A percentile compares a stretch with the other conserved stretches of the same genome.
phyloP scores from a whole-genome alignment of 2,888 invertebrate genomes.

The Yponomeuta sedellus region DNA sequence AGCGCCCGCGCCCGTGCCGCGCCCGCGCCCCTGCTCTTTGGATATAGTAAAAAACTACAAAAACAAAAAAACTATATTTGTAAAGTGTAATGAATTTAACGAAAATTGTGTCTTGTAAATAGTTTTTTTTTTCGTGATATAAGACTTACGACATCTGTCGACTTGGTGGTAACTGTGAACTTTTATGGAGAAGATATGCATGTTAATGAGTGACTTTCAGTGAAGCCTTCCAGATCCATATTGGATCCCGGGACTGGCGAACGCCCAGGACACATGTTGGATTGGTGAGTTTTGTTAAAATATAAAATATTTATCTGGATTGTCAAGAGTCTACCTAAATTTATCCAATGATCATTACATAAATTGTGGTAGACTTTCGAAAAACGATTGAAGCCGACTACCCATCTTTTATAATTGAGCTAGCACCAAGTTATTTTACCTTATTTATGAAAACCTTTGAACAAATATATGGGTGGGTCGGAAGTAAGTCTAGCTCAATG shows the following conservation, averaged over 20 bases:
- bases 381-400: conserved; percentile 44
- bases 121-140: conserved; percentile 63
- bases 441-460: conserved; percentile 27
- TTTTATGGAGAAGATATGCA: conserved; percentile 12
- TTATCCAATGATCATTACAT: conserved; percentile 62
- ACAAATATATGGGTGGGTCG: conserved; percentile 48
- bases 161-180: conserved; percentile 18
- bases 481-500: conserved; percentile 64
- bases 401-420: conserved; percentile 54
- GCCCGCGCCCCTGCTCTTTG: conserved; percentile 32
- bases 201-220: conserved; percentile 18
- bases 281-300: conserved; percentile 69
- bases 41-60: conserved; percentile 58
- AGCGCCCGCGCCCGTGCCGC: conserved; percentile 30
- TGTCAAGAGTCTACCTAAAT: conserved; percentile 70
- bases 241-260: conserved; percentile 57
- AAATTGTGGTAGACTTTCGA: conserved; percentile 72
- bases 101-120: conserved; percentile 74
- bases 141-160: conserved; percentile 60
- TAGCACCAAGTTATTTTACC: conserved; percentile 57
- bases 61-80: conserved; percentile 68
- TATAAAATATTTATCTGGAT: conserved; percentile 73
- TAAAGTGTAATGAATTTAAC: conserved; percentile 76
- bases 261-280: conserved; percentile 26
- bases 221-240: conserved; percentile 63